Conservation (phyloP, 2,113 vertebrate species). For the Emydocephalus ijimae region DNA sequence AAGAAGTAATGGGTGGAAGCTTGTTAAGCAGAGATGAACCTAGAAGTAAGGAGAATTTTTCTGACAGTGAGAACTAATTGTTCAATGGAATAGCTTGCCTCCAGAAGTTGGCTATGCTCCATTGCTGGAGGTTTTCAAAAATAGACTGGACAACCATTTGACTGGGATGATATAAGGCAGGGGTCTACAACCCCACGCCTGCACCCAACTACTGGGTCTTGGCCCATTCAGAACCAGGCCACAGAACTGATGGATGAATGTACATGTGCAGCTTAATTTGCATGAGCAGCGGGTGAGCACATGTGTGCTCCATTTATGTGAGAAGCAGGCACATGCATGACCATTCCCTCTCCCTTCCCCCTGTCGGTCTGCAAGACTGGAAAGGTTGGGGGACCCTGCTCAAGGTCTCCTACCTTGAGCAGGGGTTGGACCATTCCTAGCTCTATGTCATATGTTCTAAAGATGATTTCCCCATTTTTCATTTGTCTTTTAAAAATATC, state of each 20-base stretch:
- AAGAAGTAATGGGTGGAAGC: neutral
- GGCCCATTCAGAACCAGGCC: neutral
- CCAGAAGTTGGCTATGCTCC: neutral
- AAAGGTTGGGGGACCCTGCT: neutral
- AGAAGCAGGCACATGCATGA: neutral
- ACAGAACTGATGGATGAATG: neutral
- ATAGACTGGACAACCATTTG: neutral
- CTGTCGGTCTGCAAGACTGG: neutral
- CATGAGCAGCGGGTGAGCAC: neutral
- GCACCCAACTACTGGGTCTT: neutral
- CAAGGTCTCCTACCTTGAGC: neutral
- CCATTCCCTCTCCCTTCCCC: neutral
- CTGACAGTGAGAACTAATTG: neutral
- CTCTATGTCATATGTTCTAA: neutral
- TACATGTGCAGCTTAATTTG: neutral
- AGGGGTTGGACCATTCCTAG: neutral
- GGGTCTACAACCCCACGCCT: rapidly evolving
- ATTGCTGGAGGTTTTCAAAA: neutral
- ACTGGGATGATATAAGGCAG: neutral
- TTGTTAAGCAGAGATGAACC: neutral
- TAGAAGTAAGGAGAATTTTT: neutral
- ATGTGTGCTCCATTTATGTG: neutral
- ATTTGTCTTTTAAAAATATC: neutral
- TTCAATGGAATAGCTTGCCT: neutral
- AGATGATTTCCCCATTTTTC: neutral